Evolutionary conservation across 2,888 invertebrate genomes (phyloP), one percentile per base, ranked within the genome.

Genomic region (Pseudoips prasinana): DNA sequence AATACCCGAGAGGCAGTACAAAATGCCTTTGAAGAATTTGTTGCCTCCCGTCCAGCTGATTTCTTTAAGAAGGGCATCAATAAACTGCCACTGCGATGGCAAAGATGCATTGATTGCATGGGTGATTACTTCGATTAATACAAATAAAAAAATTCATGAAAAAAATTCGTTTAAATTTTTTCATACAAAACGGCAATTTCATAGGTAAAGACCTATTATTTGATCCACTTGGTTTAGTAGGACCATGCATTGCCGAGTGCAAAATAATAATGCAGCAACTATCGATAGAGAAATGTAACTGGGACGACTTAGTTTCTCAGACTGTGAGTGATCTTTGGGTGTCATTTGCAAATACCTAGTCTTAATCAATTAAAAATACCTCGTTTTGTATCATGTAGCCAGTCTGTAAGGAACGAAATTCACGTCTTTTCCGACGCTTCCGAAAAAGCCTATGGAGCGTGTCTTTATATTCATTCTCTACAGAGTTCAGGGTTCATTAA

Each of bases 351-450:
- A 8, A 33, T 25, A 25, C 3, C 22, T 45, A 4, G 1, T 29
- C 11, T 50, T 7, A 56, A 52, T 19, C 9, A 29, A 0, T 5
- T 53, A 9, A 22, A 30, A 7, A 40, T 58, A 17, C 49, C 58
- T 6, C 42, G 58, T 3, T 39, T 31, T 31, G 38, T 46, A 1
- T 11, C 44, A 0, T 7, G 25, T 23, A 8, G 41, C 10, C 7
- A 31, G 1, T 10, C 33, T 5, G 4, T 7, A 1, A 6, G 1
- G n/a, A 3, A 35, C 3, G 46, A 59, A 29, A 2, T 62, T 1
- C 59, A 62, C 35, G 17, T 36, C 0, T 62, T 59, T 30, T 23
- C 42, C 10, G 61, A 58, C 9, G 41, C 54, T 0, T 51, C 49
- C 0, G 36, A 56, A 19, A 3, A 8, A 1, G 53, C 53, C 0